A percentile compares a stretch with the other conserved stretches of the same genome.
Conservation (phyloP, 2,113 vertebrate species). For the Paramormyrops kingsleyae region DNA sequence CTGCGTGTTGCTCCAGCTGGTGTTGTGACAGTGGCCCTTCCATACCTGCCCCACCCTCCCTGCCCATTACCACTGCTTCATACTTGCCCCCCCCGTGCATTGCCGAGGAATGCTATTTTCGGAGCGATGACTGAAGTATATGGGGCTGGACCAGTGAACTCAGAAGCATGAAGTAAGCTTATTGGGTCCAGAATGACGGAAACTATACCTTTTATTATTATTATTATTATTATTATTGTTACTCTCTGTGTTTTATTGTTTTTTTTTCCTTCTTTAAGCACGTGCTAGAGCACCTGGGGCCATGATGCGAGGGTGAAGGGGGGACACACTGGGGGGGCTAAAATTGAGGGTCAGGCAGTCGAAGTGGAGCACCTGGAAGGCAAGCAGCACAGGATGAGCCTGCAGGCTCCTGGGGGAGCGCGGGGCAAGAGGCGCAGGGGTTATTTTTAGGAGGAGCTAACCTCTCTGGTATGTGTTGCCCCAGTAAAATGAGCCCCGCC, state of each 20-base stretch:
- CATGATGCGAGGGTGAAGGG: conserved; percentile 24
- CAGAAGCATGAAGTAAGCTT: background rate
- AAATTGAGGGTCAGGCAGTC: conserved; percentile 9
- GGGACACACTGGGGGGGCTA: background rate
- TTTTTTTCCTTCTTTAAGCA: conserved; percentile 13
- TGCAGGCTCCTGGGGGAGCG: conserved; percentile 54
- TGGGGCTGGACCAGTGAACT: background rate
- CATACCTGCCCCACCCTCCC: conserved; percentile 15
- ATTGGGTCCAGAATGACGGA: background rate
- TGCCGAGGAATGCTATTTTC: conserved; percentile 32
- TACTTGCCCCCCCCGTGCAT: background rate
- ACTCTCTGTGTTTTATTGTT: background rate
- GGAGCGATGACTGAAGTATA: background rate
- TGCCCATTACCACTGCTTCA: background rate
- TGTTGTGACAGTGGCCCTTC: background rate
- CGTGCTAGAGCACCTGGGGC: conserved; percentile 28
- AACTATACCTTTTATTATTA: background rate
- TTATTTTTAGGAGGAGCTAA: conserved; percentile 63
- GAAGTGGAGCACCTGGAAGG: conserved; percentile 55
- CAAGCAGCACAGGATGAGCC: conserved; percentile 47
- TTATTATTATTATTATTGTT: background rate
- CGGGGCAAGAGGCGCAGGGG: conserved; percentile 31
- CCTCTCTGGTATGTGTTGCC: conserved; percentile 31
- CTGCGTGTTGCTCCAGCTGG: background rate
- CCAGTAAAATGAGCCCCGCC: background rate